These are phyloP conservation scores for Lissocephala sabroskyi DNA, from an alignment of 2,888 invertebrate genomes.

Conservation along the genomic window DNA sequence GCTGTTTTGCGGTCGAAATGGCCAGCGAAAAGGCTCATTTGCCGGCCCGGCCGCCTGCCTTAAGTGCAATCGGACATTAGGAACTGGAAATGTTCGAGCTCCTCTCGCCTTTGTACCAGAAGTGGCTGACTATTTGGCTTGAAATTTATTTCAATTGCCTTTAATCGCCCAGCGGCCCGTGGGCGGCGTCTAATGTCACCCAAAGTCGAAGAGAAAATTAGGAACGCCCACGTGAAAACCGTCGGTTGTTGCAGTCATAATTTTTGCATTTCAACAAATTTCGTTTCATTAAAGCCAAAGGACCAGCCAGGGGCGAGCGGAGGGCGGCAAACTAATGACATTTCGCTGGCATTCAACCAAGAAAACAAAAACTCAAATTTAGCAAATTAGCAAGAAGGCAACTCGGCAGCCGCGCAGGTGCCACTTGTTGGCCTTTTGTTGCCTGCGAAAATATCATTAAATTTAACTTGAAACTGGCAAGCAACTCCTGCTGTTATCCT, in stretches of 20 bases:
- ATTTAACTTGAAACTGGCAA: conserved; percentile 45
- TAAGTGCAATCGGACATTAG: conserved; percentile 56
- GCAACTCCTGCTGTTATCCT: no score
- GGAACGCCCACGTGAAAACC: no score
- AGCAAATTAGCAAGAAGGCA: conserved; percentile 34
- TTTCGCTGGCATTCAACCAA: conserved; percentile 17
- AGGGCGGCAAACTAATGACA: no score
- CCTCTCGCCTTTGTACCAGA: no score
- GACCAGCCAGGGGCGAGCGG: no score
- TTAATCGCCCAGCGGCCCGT: no score
- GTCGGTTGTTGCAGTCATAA: no score
- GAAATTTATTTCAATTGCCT: conserved; percentile 62
- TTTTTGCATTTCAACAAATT: no score
- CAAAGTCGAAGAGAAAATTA: no score
- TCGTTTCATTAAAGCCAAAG: no score
- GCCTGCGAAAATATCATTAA: conserved; percentile 49
- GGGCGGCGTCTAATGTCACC: no score
- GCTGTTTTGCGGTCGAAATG: conserved; percentile 39
- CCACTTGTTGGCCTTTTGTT: conserved; percentile 47
- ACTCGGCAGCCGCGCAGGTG: no score
- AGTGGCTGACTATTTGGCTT: conserved; percentile 14
- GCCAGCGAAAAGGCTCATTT: conserved; percentile 39
- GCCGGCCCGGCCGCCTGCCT: conserved; percentile 9
- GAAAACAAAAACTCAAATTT: conserved; percentile 38
- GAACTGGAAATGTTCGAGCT: conserved; percentile 19